phyloP scores from a whole-genome alignment of 2,888 invertebrate genomes.

The Blastobasis adustella region DNA sequence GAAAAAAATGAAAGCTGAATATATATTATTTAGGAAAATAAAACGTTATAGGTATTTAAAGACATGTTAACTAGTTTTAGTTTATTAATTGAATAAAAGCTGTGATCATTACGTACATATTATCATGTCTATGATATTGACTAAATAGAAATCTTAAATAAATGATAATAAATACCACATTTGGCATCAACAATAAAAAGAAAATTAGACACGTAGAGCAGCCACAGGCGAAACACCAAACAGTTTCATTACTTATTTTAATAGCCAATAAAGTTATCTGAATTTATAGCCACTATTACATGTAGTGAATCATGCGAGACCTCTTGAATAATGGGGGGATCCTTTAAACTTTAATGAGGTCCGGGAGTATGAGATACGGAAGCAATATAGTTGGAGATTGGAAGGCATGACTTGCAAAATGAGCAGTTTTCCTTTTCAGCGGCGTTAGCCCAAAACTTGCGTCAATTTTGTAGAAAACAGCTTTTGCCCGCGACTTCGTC shows the following conservation, averaged over 20 bases:
- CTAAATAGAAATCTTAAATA: no score
- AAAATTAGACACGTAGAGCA: no score
- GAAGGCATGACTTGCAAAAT: slow-evolving; percentile 24
- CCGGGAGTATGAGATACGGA: slow-evolving; percentile 43
- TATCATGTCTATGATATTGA: no score
- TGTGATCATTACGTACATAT: no score
- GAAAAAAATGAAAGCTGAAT: background rate
- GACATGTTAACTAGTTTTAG: no score
- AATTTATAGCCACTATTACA: slow-evolving; percentile 65
- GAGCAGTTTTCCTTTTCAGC: slow-evolving; percentile 17
- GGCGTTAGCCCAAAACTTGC: no score
- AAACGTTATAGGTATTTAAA: background rate
- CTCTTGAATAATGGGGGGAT: slow-evolving; percentile 56
- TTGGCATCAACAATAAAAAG: no score
- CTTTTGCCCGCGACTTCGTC: no score
- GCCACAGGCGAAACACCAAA: slow-evolving; percentile 24
- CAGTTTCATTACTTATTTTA: slow-evolving; percentile 67
- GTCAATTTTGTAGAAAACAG: no score
- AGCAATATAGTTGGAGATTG: slow-evolving; percentile 34
- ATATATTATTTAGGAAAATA: background rate
- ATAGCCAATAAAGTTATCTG: slow-evolving; percentile 63
- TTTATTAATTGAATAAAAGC: no score
- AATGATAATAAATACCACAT: no score
- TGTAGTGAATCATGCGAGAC: slow-evolving; percentile 59
- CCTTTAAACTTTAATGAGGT: slow-evolving; percentile 67